A percentile compares a stretch with the other conserved stretches of the same genome.
Evolutionary conservation across 2,888 invertebrate genomes (phyloP).

Genomic region (Arctia plantaginis): DNA sequence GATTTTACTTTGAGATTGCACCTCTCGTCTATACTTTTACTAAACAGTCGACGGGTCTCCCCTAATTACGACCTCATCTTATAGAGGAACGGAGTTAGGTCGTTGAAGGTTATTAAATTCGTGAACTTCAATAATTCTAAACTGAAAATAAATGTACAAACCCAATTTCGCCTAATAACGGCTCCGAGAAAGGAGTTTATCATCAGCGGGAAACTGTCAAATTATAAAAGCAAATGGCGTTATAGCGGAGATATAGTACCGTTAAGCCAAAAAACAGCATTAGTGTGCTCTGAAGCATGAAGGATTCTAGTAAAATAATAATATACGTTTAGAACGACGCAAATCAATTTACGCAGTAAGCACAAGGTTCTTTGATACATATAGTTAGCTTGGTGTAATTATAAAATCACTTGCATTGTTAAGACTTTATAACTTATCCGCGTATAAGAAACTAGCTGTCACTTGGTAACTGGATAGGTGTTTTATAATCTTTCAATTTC

Average conservation of each 20-base stretch:
- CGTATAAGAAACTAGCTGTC: not conserved
- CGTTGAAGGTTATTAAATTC: not conserved
- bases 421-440: not conserved
- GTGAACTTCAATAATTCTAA: not conserved
- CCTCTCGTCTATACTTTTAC: not conserved
- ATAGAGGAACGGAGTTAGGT: not conserved
- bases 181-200: not conserved
- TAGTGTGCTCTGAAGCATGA: conserved; percentile 14
- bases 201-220: conserved; percentile 1
- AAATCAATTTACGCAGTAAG: conserved; percentile 11
- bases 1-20: not conserved
- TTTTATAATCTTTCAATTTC: not conserved
- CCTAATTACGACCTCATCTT: not conserved
- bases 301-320: conserved; percentile 9
- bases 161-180: not conserved
- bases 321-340: conserved; percentile 6
- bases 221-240: conserved; percentile 9
- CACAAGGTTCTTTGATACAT: not conserved
- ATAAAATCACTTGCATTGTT: not conserved
- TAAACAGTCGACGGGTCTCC: not conserved
- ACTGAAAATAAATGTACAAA: not conserved
- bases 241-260: conserved; percentile 4
- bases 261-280: conserved; percentile 9
- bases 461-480: not conserved
- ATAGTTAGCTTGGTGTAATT: not conserved